Percentiles rank a stretch among this genome's conserved stretches.
These are phyloP conservation scores for Conistra vaccinii DNA, from an alignment of 2,888 invertebrate species.

Conservation along the genomic window DNA sequence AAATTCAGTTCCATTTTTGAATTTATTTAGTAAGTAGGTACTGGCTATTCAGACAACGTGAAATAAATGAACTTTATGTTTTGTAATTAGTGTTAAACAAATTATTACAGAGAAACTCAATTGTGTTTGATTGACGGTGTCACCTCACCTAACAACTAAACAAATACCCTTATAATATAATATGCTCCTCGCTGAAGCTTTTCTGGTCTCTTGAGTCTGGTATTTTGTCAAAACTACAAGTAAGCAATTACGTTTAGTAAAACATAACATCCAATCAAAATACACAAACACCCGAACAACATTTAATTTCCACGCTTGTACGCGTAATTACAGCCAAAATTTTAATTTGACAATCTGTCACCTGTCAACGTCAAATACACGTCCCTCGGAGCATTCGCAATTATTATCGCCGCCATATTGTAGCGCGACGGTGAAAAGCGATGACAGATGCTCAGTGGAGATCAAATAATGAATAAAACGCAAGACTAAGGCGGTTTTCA, in stretches of 20 bases:
- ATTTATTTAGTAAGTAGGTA: too few species aligned
- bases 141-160: too few species aligned
- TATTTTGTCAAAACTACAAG: not conserved
- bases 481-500: slow-evolving; percentile 83
- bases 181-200: not conserved
- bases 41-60: too few species aligned
- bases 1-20: too few species aligned
- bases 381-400: slow-evolving; percentile 58
- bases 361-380: slow-evolving; percentile 60
- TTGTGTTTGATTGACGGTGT: too few species aligned
- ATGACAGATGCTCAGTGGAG: slow-evolving; percentile 83
- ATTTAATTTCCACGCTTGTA: slow-evolving; percentile 30
- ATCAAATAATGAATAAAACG: slow-evolving; percentile 87
- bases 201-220: not conserved
- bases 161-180: too few species aligned
- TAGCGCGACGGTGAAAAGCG: slow-evolving; percentile 71
- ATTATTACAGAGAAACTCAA: too few species aligned
- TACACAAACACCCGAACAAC: slow-evolving; percentile 8
- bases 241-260: not conserved
- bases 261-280: not conserved
- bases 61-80: too few species aligned
- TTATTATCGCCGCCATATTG: slow-evolving; percentile 68
- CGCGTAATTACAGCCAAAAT: slow-evolving; percentile 45
- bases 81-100: too few species aligned
- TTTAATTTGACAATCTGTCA: slow-evolving; percentile 62